Evolutionary conservation across 1,140 invertebrate genomes (phyloP).

Genomic region (Rhizoglyphus robini): DNA sequence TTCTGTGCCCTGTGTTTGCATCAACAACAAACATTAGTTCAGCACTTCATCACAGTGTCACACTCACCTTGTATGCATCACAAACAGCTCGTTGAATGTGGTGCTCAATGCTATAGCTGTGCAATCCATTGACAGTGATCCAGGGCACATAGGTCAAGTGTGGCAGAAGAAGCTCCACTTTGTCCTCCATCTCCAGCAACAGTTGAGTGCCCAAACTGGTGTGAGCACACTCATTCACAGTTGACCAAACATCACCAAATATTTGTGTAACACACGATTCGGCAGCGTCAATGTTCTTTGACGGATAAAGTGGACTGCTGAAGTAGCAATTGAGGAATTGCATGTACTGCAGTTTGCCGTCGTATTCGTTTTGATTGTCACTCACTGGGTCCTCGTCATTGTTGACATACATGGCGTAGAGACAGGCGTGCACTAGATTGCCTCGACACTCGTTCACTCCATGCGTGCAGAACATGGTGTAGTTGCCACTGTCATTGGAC

Average conservation of each 20-base stretch:
- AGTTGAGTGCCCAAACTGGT: not conserved
- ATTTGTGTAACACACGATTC: not conserved
- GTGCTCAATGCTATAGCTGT: slow-evolving; percentile 14
- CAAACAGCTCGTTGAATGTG: slow-evolving; percentile 21
- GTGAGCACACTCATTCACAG: slow-evolving; percentile 4
- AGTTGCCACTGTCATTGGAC: not conserved
- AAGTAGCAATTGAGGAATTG: slow-evolving; percentile 20
- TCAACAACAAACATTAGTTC: no score
- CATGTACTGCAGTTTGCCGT: slow-evolving; percentile 17
- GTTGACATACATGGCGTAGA: not conserved
- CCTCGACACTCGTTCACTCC: slow-evolving; percentile 9
- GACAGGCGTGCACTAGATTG: slow-evolving; percentile 16
- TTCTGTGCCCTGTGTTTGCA: slow-evolving; percentile 14
- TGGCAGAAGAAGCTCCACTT: slow-evolving; percentile 9
- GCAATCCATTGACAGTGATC: slow-evolving; percentile 16
- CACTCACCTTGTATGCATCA: slow-evolving; percentile 17
- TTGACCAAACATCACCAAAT: not conserved
- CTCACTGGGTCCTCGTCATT: slow-evolving; percentile 21
- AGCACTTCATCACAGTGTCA: no score
- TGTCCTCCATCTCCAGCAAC: slow-evolving; percentile 6
- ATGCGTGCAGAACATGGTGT: slow-evolving; percentile 5
- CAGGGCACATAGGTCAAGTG: slow-evolving; percentile 18
- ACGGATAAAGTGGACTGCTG: not conserved
- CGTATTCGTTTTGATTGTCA: slow-evolving; percentile 18
- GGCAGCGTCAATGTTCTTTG: not conserved